These are phyloP conservation scores for Pipistrellus pygmaeus DNA, from an alignment of 2,797 vertebrate species.

Conservation along the genomic window DNA sequence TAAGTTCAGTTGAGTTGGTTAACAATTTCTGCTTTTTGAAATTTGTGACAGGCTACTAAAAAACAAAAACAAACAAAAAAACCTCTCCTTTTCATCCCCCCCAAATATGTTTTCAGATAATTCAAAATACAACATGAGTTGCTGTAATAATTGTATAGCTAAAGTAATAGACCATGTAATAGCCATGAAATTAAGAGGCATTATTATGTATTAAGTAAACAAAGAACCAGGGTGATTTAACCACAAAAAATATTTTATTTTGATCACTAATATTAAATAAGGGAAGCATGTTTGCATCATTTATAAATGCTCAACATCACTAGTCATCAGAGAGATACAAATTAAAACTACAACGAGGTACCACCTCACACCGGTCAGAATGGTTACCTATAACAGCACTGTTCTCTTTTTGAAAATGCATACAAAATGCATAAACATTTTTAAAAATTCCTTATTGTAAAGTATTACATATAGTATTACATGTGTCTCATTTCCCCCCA, in stretches of 20 bases:
- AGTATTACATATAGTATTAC: not conserved
- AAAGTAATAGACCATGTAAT: not conserved
- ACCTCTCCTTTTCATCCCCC: not conserved
- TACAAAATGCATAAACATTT: not conserved
- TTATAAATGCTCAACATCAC: not conserved
- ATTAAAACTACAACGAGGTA: not conserved
- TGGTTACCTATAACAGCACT: not conserved
- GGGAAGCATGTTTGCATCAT: not conserved
- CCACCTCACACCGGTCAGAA: not conserved
- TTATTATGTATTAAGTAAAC: slow-evolving; percentile 19
- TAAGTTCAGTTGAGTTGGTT: slow-evolving; percentile 14
- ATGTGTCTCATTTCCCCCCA: not conserved
- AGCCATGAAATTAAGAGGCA: not conserved
- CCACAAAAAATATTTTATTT: slow-evolving; percentile 22
- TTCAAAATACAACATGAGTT: slow-evolving; percentile 26
- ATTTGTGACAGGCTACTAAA: not conserved
- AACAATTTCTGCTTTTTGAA: slow-evolving; percentile 12
- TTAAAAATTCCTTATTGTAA: not conserved
- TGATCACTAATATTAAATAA: slow-evolving; percentile 38
- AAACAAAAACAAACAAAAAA: slow-evolving; percentile 6
- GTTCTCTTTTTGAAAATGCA: too few relatives aligned
- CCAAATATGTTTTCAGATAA: not conserved
- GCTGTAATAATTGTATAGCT: slow-evolving; percentile 7
- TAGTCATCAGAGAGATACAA: not conserved
- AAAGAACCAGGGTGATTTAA: slow-evolving; percentile 5